Percentiles rank a stretch among this genome's conserved stretches.
phyloP scores from a whole-genome alignment of 2,888 invertebrate species.

The Acrobasis suavella region DNA sequence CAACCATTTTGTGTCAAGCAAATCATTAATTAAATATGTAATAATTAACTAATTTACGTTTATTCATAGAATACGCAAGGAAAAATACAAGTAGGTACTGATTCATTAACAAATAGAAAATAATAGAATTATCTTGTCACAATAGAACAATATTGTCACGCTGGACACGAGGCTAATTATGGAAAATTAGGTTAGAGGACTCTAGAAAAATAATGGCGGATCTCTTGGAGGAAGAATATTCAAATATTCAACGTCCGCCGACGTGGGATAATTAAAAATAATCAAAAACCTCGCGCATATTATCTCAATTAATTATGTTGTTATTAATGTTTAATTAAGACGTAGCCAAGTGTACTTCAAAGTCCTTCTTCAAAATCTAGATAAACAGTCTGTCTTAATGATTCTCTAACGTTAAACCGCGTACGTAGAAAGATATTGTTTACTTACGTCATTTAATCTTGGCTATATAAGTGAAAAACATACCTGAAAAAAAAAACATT shows the following conservation, averaged over 20 bases:
- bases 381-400: too few species aligned
- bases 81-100: too few species aligned
- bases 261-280: conserved; percentile 66
- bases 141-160: conserved; percentile 28
- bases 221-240: conserved; percentile 66
- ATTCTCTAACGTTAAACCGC: too few species aligned
- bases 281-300: conserved; percentile 51
- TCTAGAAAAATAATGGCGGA: conserved; percentile 64
- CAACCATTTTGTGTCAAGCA: too few species aligned
- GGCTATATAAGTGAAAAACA: conserved; percentile 13
- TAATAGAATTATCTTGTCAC: conserved; percentile 23
- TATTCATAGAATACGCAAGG: too few species aligned
- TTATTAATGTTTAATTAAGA: too few species aligned
- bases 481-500: conserved; percentile 19
- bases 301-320: conserved; percentile 53
- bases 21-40: too few species aligned
- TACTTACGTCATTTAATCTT: conserved; percentile 3
- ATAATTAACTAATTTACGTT: too few species aligned
- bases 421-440: too few species aligned
- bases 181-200: conserved; percentile 65
- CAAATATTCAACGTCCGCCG: conserved; percentile 46
- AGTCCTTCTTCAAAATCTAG: too few species aligned
- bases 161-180: conserved; percentile 60
- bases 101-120: too few species aligned
- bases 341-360: too few species aligned